Base-by-base conservation (phyloP, 2,888 invertebrate species). In the Xestobium rufovillosum region DNA sequence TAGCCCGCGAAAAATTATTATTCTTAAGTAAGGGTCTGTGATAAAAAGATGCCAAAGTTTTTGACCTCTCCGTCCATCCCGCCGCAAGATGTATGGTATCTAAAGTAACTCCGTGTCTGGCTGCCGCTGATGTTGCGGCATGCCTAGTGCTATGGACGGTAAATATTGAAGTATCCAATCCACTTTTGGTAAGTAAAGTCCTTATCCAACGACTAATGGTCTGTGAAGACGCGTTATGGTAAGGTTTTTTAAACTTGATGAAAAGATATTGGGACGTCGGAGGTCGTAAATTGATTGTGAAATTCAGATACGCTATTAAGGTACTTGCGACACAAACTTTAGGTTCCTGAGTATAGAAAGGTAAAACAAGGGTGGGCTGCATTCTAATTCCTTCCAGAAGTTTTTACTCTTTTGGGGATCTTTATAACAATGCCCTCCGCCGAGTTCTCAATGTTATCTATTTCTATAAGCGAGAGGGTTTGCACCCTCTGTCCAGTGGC, bases 201-300 rank as follows among this genome's bases (percentile, higher is more conserved):
- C 49, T 51, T 4, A 52, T 38, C 51, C 51, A 53, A 2, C 45
- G 30, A 23, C 45, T 44, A n/a, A 51, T n/a, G n/a, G n/a, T n/a
- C n/a, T n/a, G n/a, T n/a, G n/a, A n/a, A n/a, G n/a, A n/a, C n/a
- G n/a, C n/a, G 15, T 1, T 48, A 47, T 38, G 32, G 31, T 45
- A 37, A 11, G 49, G 53, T 34, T 40, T 44, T 39, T 42, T 42
- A 10, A 34, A 31, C 26, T 41, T 44, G 9, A 52, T 31, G 27
- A 42, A 49, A 1, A 53, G 29, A 12, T 15, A 16, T 2, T 34
- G n/a, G n/a, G n/a, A n/a, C n/a, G n/a, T 26, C 9, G 29, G 31
- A 12, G 31, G 26, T 27, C 42, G 17, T 13, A 31, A 2, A n/a
- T 8, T 6, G 17, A 35, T 42, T 1, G 47, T 42, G 13, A 10